Evolutionary conservation across 2,888 invertebrate genomes (phyloP), one percentile per base, ranked within the genome.

Genomic region (Drosophila lutescens): DNA sequence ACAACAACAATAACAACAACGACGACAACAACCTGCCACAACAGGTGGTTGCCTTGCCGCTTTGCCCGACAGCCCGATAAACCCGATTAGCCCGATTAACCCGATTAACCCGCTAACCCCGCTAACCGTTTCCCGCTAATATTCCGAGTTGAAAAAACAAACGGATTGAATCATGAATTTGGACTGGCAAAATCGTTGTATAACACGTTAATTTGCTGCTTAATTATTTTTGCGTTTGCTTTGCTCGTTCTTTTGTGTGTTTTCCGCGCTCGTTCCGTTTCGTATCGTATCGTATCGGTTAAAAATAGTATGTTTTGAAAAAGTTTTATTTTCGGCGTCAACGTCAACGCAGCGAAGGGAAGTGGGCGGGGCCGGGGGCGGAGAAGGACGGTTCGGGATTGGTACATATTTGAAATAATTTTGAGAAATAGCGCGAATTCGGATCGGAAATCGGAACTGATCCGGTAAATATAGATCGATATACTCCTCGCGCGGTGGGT

Each of bases 321-420:
- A 88, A 80, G 79, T 86, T 87, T 88, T 85, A 85, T 85, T 85
- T 85, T 85, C 87, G 85, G 88, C 84, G 85, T 84, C 87, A 85
- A 85, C 85, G 85, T 85, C 85, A 85, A 84, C 86, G 83, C 49
- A 71, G 36, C 40, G 23, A 54, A 23, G 49, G 41, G 47, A 50
- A 26, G 50, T 49, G 8, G 54, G 44, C n/a, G 38, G 44, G 56
- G 44, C 34, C 20, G 47, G 50, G 44, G 23, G 40, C 53, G 54
- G 41, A 46, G 66, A 57, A 32, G 59, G 50, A 49, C 49, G 49
- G 49, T 49, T 10, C 15, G 46, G 44, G 44, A 44, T 59, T 82
- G 63, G 81, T 79, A 87, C 79, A 83, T 85, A 85, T 85, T 85
- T 88, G 68, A 86, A 88, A 86, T 80, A 66, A 79, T 80, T 83